Evolutionary conservation across 2,888 invertebrate genomes (phyloP), one percentile per base, ranked within the genome.

Genomic region (Shargacucullia verbasci): DNA sequence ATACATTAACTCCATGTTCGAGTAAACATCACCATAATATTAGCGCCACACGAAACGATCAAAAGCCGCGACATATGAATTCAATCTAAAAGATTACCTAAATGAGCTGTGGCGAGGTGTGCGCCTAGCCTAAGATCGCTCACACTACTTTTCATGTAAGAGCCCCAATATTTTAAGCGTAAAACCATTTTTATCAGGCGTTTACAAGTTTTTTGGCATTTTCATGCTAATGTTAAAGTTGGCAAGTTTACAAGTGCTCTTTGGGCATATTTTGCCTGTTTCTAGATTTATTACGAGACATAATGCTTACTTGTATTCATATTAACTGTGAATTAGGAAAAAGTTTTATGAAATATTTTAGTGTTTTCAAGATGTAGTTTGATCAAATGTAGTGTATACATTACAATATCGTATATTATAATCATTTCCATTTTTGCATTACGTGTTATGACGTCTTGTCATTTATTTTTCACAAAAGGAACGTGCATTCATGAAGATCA

Each of bases 211-310:
- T 65, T 74, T 61, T 67, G 67, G 49, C 67, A 67, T 67, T 67
- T 67, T 67, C 58, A 71, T 74, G 75, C 50, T 74, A 71, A 73
- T 71, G 57, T 58, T 61, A 43, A 58, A 71, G 58, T 73, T 73
- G 73, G 73, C 73, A 73, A 71, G 52, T 64, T 64, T 61, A 71
- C 73, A 73, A 74, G 57, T 68, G 50, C 43, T 74, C 45, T 61
- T 58, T 54, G 47, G 56, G 45, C 59, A 70, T 67, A 74, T 63
- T 73, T 60, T 54, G 52, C 53, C n/a, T 52, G 41, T 70, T 66
- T 39, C 43, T 25, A 50, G 43, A 73, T 70, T 73, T 73, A 73
- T 73, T 58, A 31, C 39, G 37, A 49, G 52, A 52, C 40, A 45
- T 59, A 70, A 70, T 59, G 48, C 45, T 52, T 52, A 62, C 50